Evolutionary conservation across 2,888 invertebrate species (phyloP), one percentile per base, ranked within the genome.

Genomic region (Drosophila ezoana): DNA sequence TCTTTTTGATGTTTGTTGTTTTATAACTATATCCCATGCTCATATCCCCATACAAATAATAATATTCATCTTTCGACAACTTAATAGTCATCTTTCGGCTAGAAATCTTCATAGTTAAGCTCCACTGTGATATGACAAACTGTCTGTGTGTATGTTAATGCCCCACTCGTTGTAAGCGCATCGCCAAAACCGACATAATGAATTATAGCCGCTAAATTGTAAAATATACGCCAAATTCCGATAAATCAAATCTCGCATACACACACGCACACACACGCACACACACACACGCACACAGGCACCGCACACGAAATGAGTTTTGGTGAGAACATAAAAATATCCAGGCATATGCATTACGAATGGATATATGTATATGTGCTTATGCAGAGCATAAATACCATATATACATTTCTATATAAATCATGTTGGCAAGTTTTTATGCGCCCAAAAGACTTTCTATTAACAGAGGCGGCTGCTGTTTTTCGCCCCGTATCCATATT

Each of bases 351-450:
- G 80, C 80, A 82, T 77, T 82, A 76, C 72, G 64, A 47, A 67
- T 63, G 73, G 40, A 76, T 64, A 28, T 28, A 28, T 28, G 2
- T 73, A 71, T 40, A 40, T 74, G 59, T 65, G 66, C 72, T 67
- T 69, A 72, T 69, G 64, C 76, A 63, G 67, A 75, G 59, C 78
- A 67, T 79, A 79, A 70, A 78, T 75, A 79, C 71, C 75, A 63
- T 66, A 63, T 66, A 66, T 60, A 78, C 68, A 72, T 76, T 72
- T 81, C 73, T 83, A 78, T 87, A 87, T 85, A 85, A 85, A 85
- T 85, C 84, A 88, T 88, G 89, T 88, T 88, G 89, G 76, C 87
- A 83, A 83, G 89, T 88, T 85, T 85, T 85, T 85, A 88, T 85
- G 87, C 89, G 52, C 83, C 66, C 68, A 61, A 79, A 79, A 81